phyloP scores from a whole-genome alignment of 1,140 invertebrate species.

The Drosophila kurseongensis region DNA sequence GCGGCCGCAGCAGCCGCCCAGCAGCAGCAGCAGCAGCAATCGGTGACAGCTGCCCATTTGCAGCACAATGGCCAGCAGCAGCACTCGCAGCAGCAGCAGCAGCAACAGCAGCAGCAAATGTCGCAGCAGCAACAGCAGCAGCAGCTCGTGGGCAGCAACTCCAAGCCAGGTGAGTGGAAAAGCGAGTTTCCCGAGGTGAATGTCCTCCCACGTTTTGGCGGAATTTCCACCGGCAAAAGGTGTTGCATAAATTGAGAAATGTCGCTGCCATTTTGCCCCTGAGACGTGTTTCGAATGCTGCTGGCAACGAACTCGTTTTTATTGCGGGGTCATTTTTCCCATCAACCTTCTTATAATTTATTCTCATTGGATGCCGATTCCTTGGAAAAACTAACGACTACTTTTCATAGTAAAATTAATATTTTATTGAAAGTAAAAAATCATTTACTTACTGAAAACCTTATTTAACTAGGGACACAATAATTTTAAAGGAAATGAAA shows the following conservation, averaged over 20 bases:
- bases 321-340: background rate
- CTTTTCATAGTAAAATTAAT: background rate
- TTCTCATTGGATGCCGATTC: background rate
- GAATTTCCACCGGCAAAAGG: slow-evolving; percentile 18
- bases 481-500: too few relatives aligned
- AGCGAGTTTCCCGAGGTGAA: slow-evolving; percentile 33
- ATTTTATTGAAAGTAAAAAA: background rate
- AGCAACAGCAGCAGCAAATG: slow-evolving; percentile 62
- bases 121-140: slow-evolving; percentile 58
- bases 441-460: too few relatives aligned
- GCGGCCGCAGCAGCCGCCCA: slow-evolving; percentile 73
- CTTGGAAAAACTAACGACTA: background rate
- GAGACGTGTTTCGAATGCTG: slow-evolving; percentile 27
- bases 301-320: slow-evolving; percentile 5
- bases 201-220: slow-evolving; percentile 20
- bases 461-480: too few relatives aligned
- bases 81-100: slow-evolving; percentile 64
- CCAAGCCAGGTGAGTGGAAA: slow-evolving; percentile 74
- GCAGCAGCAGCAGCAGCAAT: slow-evolving; percentile 69
- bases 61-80: slow-evolving; percentile 82
- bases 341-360: background rate
- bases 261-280: slow-evolving; percentile 33
- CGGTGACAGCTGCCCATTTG: slow-evolving; percentile 66
- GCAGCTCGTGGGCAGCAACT: slow-evolving; percentile 69
- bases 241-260: slow-evolving; percentile 50